Evolutionary conservation across 1,140 invertebrate species (phyloP).

Genomic region (Pogonomyrmex barbatus): DNA sequence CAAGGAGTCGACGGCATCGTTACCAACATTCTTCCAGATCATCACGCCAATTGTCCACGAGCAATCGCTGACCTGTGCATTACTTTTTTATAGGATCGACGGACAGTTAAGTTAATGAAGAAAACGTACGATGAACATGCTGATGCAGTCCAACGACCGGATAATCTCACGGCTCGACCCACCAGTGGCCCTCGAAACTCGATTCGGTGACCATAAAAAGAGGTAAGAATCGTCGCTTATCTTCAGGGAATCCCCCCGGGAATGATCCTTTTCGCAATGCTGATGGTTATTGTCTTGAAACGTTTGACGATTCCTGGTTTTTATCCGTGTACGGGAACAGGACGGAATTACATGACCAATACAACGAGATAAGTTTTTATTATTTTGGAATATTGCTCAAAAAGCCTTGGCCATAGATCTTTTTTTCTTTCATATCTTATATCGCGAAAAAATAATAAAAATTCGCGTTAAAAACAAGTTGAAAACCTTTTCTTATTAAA

Average conservation of each 20-base stretch:
- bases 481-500: neutral
- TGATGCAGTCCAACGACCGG: neutral
- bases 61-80: neutral
- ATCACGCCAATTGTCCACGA: neutral
- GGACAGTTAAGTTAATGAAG: neutral
- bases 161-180: neutral
- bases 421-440: neutral
- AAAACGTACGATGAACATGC: neutral
- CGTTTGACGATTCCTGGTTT: neutral
- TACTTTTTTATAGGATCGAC: neutral
- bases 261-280: neutral
- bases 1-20: neutral
- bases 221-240: neutral
- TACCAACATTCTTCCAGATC: neutral
- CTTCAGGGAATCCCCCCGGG: neutral
- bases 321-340: neutral
- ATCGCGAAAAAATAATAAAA: neutral
- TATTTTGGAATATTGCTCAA: neutral
- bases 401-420: neutral
- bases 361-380: neutral
- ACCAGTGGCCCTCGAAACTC: neutral
- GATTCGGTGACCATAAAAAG: slow-evolving; percentile 4
- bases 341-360: neutral
- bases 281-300: neutral
- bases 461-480: neutral